phyloP scores from a whole-genome alignment of 2,113 vertebrate genomes.

The Epinephelus lanceolatus region DNA sequence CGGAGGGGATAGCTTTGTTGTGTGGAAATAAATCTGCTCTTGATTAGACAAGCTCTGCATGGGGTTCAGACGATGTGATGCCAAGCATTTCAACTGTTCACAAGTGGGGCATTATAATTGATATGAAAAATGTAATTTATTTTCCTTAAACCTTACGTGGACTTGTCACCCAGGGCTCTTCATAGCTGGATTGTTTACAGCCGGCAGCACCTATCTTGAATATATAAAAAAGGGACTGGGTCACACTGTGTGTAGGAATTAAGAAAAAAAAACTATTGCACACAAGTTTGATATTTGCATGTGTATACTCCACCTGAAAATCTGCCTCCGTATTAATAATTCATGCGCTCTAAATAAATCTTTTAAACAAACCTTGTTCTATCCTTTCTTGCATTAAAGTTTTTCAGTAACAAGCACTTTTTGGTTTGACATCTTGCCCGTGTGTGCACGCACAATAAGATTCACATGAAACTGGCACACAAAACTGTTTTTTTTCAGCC shows the following conservation, averaged over 20 bases:
- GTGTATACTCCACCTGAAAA: neutral
- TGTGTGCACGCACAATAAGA: neutral
- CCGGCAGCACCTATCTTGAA: neutral
- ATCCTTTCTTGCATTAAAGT: neutral
- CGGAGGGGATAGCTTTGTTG: conserved; percentile 59
- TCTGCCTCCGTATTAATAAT: neutral
- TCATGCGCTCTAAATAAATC: neutral
- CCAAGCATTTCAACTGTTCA: conserved; percentile 43
- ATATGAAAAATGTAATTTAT: conserved; percentile 47
- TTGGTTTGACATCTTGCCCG: neutral
- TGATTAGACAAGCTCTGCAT: conserved; percentile 58
- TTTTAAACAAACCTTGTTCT: neutral
- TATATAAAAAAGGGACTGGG: neutral
- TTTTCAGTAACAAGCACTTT: neutral
- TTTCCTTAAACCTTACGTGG: conserved; percentile 26
- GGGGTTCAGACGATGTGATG: conserved; percentile 19
- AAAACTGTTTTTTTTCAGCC: neutral
- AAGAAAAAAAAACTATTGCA: neutral
- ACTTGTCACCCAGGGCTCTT: conserved; percentile 12
- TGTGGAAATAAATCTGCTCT: conserved; percentile 54
- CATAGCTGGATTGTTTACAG: conserved; percentile 5
- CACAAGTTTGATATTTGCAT: neutral
- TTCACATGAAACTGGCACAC: neutral
- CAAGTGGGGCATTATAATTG: conserved; percentile 35
- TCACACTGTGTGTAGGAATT: neutral